These are phyloP conservation scores for Sebastes kiyomatsui DNA, from an alignment of 2,797 vertebrate genomes.

Conservation along the genomic window DNA sequence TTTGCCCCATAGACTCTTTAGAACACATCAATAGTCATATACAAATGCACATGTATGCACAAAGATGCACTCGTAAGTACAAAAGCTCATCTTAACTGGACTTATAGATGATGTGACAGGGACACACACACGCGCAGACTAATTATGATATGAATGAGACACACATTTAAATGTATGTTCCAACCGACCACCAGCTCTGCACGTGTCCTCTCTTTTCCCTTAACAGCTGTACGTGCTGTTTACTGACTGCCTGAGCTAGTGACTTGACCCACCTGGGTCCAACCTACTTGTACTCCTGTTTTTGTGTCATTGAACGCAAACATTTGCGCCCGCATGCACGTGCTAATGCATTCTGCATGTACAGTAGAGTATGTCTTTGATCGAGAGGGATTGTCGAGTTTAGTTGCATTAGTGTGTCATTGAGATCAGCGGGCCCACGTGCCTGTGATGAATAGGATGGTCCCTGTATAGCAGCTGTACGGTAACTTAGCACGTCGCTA, in stretches of 20 bases:
- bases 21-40: background rate
- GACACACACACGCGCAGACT: background rate
- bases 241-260: background rate
- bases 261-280: constrained; percentile 56
- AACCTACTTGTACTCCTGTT: constrained; percentile 23
- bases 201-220: constrained; percentile 28
- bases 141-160: background rate
- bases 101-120: background rate
- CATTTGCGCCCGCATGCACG: background rate
- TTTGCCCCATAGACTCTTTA: background rate
- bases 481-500: background rate
- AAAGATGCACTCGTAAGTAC: background rate
- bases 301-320: background rate
- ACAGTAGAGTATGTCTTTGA: background rate
- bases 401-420: constrained; percentile 45
- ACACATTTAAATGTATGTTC: background rate
- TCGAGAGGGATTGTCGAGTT: background rate
- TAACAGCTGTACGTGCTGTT: constrained; percentile 13
- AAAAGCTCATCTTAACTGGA: background rate
- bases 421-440: constrained; percentile 33
- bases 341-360: background rate
- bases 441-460: constrained; percentile 18
- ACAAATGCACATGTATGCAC: background rate
- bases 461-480: background rate
- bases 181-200: constrained; percentile 1